phyloP scores from a whole-genome alignment of 2,888 invertebrate species.

The Glyphotaelius pellucidus region DNA sequence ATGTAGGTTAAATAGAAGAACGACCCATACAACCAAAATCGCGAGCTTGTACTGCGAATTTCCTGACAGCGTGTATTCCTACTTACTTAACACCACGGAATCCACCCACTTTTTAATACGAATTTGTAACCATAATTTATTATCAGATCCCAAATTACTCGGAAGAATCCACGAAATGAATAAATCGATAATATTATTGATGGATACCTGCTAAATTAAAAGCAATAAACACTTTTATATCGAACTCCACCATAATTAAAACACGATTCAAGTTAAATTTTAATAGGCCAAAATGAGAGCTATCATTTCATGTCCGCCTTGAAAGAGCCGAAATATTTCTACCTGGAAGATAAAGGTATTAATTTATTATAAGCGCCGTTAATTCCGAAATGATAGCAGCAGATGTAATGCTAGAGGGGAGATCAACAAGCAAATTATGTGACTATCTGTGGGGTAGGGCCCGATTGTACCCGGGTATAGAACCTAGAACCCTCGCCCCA shows the following conservation, averaged over 20 bases:
- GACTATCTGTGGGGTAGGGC: not conserved
- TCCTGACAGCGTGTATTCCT: not conserved
- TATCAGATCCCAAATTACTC: not conserved
- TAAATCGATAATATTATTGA: not conserved
- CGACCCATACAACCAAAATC: too few species aligned
- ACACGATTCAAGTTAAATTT: not conserved
- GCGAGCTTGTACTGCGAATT: too few species aligned
- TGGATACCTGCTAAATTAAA: not conserved
- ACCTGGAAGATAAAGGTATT: slow-evolving; percentile 25
- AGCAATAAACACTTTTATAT: not conserved
- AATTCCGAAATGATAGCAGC: slow-evolving; percentile 36
- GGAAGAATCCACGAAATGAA: not conserved
- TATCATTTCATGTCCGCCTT: not conserved
- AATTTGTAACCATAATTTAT: not conserved
- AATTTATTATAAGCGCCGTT: slow-evolving; percentile 12
- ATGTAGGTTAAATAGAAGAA: too few species aligned
- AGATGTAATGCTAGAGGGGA: slow-evolving; percentile 21
- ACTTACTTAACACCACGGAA: not conserved
- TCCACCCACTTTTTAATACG: not conserved
- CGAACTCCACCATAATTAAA: not conserved
- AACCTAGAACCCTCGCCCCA: slow-evolving; percentile 9
- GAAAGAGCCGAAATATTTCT: not conserved
- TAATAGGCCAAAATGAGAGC: not conserved
- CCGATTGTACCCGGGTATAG: not conserved
- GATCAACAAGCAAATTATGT: slow-evolving; percentile 32